phyloP scores from a whole-genome alignment of 2,113 vertebrate genomes.

The Emydocephalus ijimae region DNA sequence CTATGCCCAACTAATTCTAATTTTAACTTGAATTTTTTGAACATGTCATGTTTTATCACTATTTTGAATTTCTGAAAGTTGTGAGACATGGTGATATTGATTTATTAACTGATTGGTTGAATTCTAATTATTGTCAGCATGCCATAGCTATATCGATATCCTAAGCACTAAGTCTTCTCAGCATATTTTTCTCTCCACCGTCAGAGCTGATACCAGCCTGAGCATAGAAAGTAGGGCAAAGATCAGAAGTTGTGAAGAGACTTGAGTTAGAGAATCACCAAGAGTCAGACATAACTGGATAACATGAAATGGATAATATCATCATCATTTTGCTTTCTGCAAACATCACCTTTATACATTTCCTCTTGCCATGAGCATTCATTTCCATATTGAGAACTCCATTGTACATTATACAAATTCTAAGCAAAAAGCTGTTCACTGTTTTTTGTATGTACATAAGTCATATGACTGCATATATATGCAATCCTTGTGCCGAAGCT shows the following conservation, averaged over 20 bases:
- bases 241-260: neutral
- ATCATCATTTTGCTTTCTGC: neutral
- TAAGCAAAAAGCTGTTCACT: neutral
- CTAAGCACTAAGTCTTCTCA: neutral
- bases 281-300: neutral
- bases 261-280: neutral
- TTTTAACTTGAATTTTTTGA: neutral
- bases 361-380: neutral
- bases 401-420: neutral
- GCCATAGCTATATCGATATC: neutral
- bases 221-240: neutral
- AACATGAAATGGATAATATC: neutral
- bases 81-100: neutral
- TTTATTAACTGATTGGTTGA: neutral
- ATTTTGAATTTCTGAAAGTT: neutral
- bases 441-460: neutral
- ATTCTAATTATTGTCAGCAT: neutral
- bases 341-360: neutral
- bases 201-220: neutral
- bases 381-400: slow-evolving; percentile 11
- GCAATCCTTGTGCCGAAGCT: neutral
- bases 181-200: neutral
- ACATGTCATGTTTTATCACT: neutral
- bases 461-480: neutral
- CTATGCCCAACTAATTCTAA: neutral